Base-by-base conservation (phyloP, 2,797 vertebrate species). In the Allobates femoralis region DNA sequence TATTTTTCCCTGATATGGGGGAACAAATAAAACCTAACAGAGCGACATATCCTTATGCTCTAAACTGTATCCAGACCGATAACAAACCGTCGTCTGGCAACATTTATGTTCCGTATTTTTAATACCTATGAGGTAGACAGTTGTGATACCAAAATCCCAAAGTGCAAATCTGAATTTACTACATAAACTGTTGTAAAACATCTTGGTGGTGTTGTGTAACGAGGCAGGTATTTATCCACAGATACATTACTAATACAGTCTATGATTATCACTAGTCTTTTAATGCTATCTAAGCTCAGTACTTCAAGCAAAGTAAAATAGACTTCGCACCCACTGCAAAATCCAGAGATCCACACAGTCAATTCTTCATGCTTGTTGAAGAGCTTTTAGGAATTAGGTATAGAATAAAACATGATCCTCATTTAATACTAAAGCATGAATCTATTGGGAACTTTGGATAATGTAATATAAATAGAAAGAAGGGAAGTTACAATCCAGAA, bases 371-470 rank as follows among this genome's bases (percentile, higher is more conserved):
- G 73, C 88, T 90, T 90, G 88, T 85, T 89, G 12, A 91, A 93
- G 94, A 92, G 92, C 90, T 94, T 93, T 94, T 91, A 93, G 86
- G 90, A 92, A 92, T 93, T 92, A 91, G 86, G 89, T 92, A 91
- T 90, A 91, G 91, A 93, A 92, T 91, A 94, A 93, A 93, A 93
- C 90, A 92, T 91, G 91, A 92, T 93, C 91, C 93, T 89, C 85
- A 91, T 88, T 90, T 92, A 93, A 92, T 91, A 90, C 91, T 87
- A 88, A 85, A 90, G 86, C 89, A 90, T 53, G 58, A 82, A 91
- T 93, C 91, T 92, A 86, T 89, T 91, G 89, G 90, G 88, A 92
- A 76, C 21, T 78, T 92, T 88, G 84, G 89, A 89, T 92, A 92
- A 92, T 92, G 90, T 89, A 92, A 92, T 91, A 92, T 91, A 89